Conservation (phyloP, 2,888 invertebrate genomes). For the Erebia aethiops region DNA sequence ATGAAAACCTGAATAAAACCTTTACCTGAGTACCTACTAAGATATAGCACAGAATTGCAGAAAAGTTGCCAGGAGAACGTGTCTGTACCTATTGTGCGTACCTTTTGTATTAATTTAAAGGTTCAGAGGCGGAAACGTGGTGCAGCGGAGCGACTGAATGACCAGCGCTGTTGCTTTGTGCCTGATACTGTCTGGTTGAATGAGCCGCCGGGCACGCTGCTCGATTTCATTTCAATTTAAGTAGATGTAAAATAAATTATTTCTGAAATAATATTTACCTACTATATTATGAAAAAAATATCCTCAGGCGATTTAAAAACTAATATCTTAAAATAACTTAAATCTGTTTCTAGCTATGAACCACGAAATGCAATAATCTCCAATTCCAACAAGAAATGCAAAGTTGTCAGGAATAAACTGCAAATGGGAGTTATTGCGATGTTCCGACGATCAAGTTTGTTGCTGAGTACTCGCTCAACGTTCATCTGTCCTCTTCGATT, state of each 20-base stretch:
- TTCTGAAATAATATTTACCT: constrained; percentile 12
- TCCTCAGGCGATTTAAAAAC: not conserved
- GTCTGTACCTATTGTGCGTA: constrained; percentile 40
- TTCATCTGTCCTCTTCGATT: constrained; percentile 49
- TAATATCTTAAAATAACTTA: not conserved
- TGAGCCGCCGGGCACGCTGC: constrained; percentile 48
- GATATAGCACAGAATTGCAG: too few relatives aligned
- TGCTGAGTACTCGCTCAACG: constrained; percentile 51
- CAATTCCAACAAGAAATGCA: constrained; percentile 43
- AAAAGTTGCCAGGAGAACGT: constrained; percentile 12
- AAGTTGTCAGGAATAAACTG: constrained; percentile 49
- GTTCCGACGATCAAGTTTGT: constrained; percentile 58
- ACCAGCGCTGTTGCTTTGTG: constrained; percentile 68
- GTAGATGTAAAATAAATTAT: constrained; percentile 26
- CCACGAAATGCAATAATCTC: constrained; percentile 12
- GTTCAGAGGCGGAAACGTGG: constrained; percentile 67
- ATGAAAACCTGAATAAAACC: too few relatives aligned
- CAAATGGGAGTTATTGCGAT: constrained; percentile 59
- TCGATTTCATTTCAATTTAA: constrained; percentile 32
- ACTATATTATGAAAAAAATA: not conserved
- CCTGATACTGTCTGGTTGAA: constrained; percentile 61
- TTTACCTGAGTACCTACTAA: too few relatives aligned
- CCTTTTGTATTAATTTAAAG: constrained; percentile 73
- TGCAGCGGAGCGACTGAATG: constrained; percentile 65
- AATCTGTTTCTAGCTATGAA: constrained; percentile 1